Conservation (phyloP, 2,113 vertebrate genomes). For the Melospiza melodia region DNA sequence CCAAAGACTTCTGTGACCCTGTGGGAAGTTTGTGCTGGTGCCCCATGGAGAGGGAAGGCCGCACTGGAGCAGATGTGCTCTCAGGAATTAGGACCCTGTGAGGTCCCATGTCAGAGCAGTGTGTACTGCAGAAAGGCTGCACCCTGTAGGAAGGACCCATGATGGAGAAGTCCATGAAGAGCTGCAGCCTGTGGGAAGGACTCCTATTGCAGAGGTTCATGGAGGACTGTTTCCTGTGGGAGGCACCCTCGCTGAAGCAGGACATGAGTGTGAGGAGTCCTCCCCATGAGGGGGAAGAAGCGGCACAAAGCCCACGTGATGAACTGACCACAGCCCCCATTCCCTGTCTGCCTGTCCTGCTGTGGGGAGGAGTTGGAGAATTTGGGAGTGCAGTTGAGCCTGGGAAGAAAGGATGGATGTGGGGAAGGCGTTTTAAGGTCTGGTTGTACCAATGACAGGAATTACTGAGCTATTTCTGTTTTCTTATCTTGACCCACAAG, state of each 20-base stretch:
- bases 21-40: fast-evolving
- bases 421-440: background rate
- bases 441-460: background rate
- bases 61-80: fast-evolving
- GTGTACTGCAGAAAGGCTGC: background rate
- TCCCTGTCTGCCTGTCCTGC: background rate
- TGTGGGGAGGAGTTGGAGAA: background rate
- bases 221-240: background rate
- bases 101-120: background rate
- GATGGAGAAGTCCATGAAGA: background rate
- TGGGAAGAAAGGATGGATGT: background rate
- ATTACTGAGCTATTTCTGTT: background rate
- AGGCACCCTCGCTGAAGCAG: background rate
- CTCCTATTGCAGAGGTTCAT: fast-evolving
- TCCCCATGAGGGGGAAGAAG: background rate
- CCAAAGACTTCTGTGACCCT: background rate
- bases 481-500: fast-evolving
- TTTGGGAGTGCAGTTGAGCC: fast-evolving
- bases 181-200: background rate
- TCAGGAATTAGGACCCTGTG: background rate
- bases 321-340: background rate
- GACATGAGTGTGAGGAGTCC: background rate
- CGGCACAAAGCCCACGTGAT: background rate
- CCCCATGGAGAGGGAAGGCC: fast-evolving
- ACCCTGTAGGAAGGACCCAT: background rate